Evolutionary conservation across 2,888 invertebrate genomes (phyloP).

Genomic region (Drosophila mimica): DNA sequence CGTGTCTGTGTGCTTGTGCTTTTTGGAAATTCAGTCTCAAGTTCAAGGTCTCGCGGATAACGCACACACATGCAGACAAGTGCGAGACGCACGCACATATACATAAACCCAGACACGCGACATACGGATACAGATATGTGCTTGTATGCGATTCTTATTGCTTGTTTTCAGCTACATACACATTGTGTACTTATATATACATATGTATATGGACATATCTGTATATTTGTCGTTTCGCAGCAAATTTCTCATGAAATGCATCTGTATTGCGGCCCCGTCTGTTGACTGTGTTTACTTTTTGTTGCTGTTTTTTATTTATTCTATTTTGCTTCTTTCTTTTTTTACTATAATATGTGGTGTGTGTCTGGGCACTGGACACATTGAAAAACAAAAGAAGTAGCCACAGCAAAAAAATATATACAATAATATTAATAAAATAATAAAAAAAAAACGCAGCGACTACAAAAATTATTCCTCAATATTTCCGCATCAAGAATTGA

Average conservation of each 20-base stretch:
- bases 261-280: slow-evolving; percentile 42
- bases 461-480: slow-evolving; percentile 62
- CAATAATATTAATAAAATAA: background rate
- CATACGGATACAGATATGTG: slow-evolving; percentile 13
- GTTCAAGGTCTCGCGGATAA: slow-evolving; percentile 86
- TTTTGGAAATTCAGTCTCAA: slow-evolving; percentile 86
- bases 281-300: slow-evolving; percentile 61
- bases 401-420: slow-evolving; percentile 8
- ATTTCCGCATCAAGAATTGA: slow-evolving; percentile 79
- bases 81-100: slow-evolving; percentile 48
- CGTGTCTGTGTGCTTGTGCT: slow-evolving; percentile 62
- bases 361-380: slow-evolving; percentile 8
- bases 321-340: slow-evolving; percentile 12
- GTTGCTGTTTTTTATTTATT: slow-evolving; percentile 48
- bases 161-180: slow-evolving; percentile 40
- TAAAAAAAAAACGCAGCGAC: slow-evolving; percentile 39
- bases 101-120: slow-evolving; percentile 29
- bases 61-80: slow-evolving; percentile 70
- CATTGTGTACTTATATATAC: background rate
- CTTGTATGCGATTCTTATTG: slow-evolving; percentile 45
- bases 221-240: slow-evolving; percentile 23
- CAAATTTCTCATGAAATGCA: slow-evolving; percentile 47
- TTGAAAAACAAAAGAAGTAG: slow-evolving; percentile 34
- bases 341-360: slow-evolving; percentile 23
- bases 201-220: slow-evolving; percentile 10